Percentiles rank a stretch among this genome's conserved stretches.
Conservation (phyloP, 2,113 vertebrate genomes). For the Willisornis vidua region DNA sequence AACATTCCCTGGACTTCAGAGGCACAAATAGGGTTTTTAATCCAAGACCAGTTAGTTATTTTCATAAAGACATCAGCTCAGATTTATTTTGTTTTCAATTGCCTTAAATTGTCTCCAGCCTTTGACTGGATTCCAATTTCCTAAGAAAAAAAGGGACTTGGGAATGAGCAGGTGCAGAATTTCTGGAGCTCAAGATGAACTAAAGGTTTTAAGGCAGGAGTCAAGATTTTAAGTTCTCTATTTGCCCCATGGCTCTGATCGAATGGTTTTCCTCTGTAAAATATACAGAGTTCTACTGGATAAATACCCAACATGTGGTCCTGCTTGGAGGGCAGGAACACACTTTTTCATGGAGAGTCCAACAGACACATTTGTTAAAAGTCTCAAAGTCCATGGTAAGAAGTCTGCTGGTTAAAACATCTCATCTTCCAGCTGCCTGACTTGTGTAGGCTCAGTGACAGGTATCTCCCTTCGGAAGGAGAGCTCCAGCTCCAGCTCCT, state of each 20-base stretch:
- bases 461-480: neutral
- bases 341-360: neutral
- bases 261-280: neutral
- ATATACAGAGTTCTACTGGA: neutral
- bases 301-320: neutral
- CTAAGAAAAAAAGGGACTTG: neutral
- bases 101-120: slow-evolving; percentile 10
- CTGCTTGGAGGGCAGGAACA: neutral
- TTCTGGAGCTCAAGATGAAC: slow-evolving; percentile 18
- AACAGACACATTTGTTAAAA: neutral
- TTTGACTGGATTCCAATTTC: slow-evolving; percentile 19
- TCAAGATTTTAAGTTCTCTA: slow-evolving; percentile 41
- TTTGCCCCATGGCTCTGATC: slow-evolving; percentile 54
- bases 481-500: neutral
- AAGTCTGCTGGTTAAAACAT: neutral
- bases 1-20: slow-evolving; percentile 71
- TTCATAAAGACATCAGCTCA: slow-evolving; percentile 33
- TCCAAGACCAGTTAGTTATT: slow-evolving; percentile 52
- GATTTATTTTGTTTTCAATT: neutral
- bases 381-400: neutral
- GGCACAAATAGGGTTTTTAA: slow-evolving; percentile 58
- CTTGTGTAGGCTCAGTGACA: neutral
- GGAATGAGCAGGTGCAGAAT: neutral
- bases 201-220: slow-evolving; percentile 59
- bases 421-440: neutral